Base-by-base conservation (phyloP, 2,888 invertebrate genomes). In the Erannis defoliaria region DNA sequence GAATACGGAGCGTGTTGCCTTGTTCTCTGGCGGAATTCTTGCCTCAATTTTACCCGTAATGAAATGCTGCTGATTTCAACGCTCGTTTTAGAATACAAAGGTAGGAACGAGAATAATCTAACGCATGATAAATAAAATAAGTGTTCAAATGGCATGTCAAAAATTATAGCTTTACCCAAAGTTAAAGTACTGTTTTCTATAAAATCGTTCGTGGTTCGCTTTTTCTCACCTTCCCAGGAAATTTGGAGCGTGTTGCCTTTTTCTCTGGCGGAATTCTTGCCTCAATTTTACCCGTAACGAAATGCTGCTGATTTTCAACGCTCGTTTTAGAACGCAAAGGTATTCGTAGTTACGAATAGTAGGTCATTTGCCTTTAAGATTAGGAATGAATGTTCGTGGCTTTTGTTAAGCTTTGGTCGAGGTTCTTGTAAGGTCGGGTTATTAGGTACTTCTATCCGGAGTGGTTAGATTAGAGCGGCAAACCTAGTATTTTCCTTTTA, bases 161-260 rank as follows among this genome's bases (percentile, higher is more conserved):
- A 42, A 42, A 42, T n/a, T 19, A 16, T 5, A 3, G 2, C 12
- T n/a, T n/a, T n/a, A n/a, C n/a, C n/a, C n/a, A 42, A 40, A 40
- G 23, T 12, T 21, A 1, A 42, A 5, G 10, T 40, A 57, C 62
- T 62, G 62, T 2, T 12, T 37, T 53, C 19, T 6, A 29, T 18
- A 2, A 5, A 29, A 29, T 1, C 0, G 12, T 26, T 14, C 23
- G 51, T 35, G 48, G 40, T 19, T 57, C 42, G 29, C 40, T 53
- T 55, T 63, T 58, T 62, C 67, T 56, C 61, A 65, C 65, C 63
- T 67, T 61, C 58, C 48, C 37, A 49, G 54, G 53, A 61, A 67
- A 67, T 64, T 68, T 58, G 48, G 53, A 57, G 46, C 62, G 46
- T 53, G 62, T 53, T 62, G 56, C 53, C 62, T 62, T 62, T 60